A percentile compares a stretch with the other conserved stretches of the same genome.
phyloP scores from a whole-genome alignment of 2,797 vertebrate species.

The Nannoperca obscura region DNA sequence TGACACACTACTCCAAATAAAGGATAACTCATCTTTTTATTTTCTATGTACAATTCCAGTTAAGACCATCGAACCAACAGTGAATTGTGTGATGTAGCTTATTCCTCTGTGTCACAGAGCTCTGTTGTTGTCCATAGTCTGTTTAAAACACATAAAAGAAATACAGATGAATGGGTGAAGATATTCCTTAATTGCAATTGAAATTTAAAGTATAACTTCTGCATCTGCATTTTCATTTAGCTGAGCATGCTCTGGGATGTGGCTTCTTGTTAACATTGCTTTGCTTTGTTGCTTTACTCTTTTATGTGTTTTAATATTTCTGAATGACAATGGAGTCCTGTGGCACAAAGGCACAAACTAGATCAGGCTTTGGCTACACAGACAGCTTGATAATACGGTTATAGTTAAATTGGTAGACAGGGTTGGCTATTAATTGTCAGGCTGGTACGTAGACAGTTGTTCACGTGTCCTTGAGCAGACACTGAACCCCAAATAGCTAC shows the following conservation, averaged over 20 bases:
- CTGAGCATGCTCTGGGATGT: not conserved
- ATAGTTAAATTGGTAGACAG: slow-evolving; percentile 22
- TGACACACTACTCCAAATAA: slow-evolving; percentile 7
- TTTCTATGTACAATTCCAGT: not conserved
- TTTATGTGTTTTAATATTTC: slow-evolving; percentile 26
- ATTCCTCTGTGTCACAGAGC: not conserved
- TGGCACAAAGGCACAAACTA: slow-evolving; percentile 36
- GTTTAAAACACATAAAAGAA: slow-evolving; percentile 6
- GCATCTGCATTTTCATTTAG: not conserved
- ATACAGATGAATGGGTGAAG: not conserved
- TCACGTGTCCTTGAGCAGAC: slow-evolving; percentile 10
- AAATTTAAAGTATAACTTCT: slow-evolving; percentile 7
- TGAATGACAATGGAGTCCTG: slow-evolving; percentile 10
- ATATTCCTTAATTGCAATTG: not conserved
- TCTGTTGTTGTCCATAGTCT: not conserved
- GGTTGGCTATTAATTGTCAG: slow-evolving; percentile 26
- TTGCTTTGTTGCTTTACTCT: slow-evolving; percentile 18
- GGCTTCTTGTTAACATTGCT: slow-evolving; percentile 19
- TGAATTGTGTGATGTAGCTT: not conserved
- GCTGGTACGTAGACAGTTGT: slow-evolving; percentile 1
- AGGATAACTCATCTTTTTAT: not conserved
- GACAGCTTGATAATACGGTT: slow-evolving; percentile 25
- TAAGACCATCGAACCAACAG: not conserved
- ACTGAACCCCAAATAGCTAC: slow-evolving; percentile 17
- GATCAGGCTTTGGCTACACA: slow-evolving; percentile 20